phyloP scores from a whole-genome alignment of 37 sponge, comb jelly and placozoan genomes.

The Dysidea cf. avara region DNA sequence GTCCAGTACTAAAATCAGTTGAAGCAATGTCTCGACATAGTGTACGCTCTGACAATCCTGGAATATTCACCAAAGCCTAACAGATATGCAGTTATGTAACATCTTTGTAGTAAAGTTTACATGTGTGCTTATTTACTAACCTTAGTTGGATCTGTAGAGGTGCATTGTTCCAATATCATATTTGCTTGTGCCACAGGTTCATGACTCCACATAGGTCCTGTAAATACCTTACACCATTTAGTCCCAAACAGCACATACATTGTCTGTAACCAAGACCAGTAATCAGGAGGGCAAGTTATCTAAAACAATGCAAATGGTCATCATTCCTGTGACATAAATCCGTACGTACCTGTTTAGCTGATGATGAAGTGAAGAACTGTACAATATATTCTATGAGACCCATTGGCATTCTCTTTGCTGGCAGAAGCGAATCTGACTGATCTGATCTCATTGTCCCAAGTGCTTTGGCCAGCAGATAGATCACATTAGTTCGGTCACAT shows the following conservation, averaged over 20 bases:
- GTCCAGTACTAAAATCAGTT: neutral
- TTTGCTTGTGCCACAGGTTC: neutral
- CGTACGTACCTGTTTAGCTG: neutral
- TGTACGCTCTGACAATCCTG: constrained; percentile 3
- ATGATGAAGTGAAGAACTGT: too few relatives aligned
- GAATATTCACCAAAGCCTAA: constrained; percentile 21
- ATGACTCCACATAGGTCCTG: constrained; percentile 21
- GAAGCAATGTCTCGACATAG: constrained; percentile 3
- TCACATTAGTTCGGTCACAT: constrained; percentile 2
- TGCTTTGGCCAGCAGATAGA: constrained; percentile 13
- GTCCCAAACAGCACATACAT: constrained; percentile 35
- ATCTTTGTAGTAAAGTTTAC: too few relatives aligned
- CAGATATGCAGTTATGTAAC: too few relatives aligned
- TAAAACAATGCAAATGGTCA: neutral
- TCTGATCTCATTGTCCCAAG: constrained; percentile 18
- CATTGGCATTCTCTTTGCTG: too few relatives aligned
- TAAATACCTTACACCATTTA: constrained; percentile 29
- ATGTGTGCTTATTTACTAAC: too few relatives aligned
- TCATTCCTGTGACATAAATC: too few relatives aligned
- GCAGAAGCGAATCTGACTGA: neutral
- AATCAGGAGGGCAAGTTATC: constrained; percentile 23
- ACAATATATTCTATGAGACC: too few relatives aligned
- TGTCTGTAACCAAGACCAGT: constrained; percentile 17
- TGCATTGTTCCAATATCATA: too few relatives aligned
- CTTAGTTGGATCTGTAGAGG: too few relatives aligned